phyloP scores from a whole-genome alignment of 1,140 invertebrate genomes.

The Dendroctonus ponderosae region DNA sequence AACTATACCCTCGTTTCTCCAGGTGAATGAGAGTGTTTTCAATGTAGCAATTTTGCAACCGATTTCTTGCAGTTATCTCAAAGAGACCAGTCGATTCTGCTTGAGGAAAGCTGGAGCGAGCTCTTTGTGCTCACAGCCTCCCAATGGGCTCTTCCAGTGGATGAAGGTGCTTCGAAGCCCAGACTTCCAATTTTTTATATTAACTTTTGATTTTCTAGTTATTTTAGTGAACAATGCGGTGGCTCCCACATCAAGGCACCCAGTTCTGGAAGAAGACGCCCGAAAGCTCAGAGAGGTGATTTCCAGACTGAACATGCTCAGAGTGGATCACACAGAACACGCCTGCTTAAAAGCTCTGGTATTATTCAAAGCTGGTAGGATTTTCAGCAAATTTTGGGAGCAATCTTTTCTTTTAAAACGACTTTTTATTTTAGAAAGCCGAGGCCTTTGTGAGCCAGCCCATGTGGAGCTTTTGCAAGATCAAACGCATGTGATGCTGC shows the following conservation, averaged over 20 bases:
- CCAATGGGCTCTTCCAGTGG: constrained; percentile 73
- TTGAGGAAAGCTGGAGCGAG: constrained; percentile 80
- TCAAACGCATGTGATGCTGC: constrained; percentile 72
- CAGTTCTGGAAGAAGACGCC: constrained; percentile 50
- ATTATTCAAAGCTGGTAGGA: constrained; percentile 76
- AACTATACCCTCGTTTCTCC: constrained; percentile 71
- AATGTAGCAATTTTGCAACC: not conserved
- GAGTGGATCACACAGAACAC: constrained; percentile 79
- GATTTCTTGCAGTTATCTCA: constrained; percentile 59
- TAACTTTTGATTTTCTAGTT: constrained; percentile 36
- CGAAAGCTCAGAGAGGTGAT: constrained; percentile 58
- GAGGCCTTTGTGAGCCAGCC: constrained; percentile 60
- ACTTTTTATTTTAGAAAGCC: constrained; percentile 57
- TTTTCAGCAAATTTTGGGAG: not conserved
- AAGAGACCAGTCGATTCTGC: constrained; percentile 68
- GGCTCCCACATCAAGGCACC: constrained; percentile 47
- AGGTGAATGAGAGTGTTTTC: constrained; percentile 51
- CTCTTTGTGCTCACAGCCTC: constrained; percentile 80
- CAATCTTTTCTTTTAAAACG: not conserved
- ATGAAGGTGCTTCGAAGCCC: constrained; percentile 59
- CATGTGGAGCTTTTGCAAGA: constrained; percentile 73
- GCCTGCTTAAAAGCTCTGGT: constrained; percentile 80
- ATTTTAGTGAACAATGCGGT: constrained; percentile 48
- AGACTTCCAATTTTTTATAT: not conserved
- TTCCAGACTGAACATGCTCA: constrained; percentile 62